These are phyloP conservation scores for Spheniscus humboldti DNA, from an alignment of 2,797 vertebrate species.

Conservation along the genomic window DNA sequence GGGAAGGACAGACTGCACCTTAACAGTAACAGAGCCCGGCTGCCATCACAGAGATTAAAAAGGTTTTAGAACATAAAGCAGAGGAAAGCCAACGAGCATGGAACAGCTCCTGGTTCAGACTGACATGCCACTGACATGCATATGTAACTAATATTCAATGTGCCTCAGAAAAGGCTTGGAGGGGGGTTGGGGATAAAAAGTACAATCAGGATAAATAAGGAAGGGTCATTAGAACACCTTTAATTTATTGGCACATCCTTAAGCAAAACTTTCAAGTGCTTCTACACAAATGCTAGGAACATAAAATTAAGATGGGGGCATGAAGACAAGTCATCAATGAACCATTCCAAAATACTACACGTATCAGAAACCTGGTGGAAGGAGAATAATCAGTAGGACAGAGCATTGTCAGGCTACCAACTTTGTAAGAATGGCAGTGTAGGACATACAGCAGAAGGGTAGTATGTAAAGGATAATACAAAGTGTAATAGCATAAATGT, in stretches of 20 bases:
- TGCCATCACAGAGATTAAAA: background rate
- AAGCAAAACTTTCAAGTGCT: background rate
- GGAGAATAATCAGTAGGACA: background rate
- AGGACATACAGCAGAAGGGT: background rate
- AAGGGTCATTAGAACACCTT: background rate
- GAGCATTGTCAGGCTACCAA: background rate
- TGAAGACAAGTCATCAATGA: background rate
- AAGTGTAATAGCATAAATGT: background rate
- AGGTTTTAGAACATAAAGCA: background rate
- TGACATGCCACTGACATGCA: background rate
- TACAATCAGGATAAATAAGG: background rate
- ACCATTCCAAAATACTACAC: background rate
- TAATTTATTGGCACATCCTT: background rate
- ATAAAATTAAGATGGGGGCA: background rate
- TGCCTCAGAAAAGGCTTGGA: background rate
- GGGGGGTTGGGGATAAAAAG: rapidly evolving
- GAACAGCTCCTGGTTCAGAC: background rate
- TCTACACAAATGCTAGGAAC: background rate
- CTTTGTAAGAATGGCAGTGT: background rate
- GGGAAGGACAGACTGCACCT: background rate
- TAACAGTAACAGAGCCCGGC: background rate
- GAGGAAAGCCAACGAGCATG: background rate
- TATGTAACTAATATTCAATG: background rate
- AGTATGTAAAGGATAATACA: background rate
- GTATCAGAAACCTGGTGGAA: background rate